Evolutionary conservation across 2,888 invertebrate genomes (phyloP), one percentile per base, ranked within the genome.

Genomic region (Axea sp.): DNA sequence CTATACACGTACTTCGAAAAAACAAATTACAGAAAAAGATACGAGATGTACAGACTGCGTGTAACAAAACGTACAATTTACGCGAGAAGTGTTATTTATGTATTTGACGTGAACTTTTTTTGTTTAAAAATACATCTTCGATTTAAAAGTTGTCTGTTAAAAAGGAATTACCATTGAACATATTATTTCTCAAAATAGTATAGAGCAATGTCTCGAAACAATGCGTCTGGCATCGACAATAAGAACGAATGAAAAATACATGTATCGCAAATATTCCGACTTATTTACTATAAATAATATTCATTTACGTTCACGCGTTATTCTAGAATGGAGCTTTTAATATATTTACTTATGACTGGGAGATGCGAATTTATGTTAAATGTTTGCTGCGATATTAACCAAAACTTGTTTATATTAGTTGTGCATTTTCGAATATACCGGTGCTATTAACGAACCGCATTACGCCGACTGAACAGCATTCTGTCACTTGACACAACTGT

Each of bases 301-400:
- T 11, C 19, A 12, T 30, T 41, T 41, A 8, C 22, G 14, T 41
- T 28, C 39, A 55, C 55, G 41, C 12, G 41, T 39, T 22, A 19
- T 39, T 47, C 28, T 30, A 26, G 14, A 12, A 24, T 4, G 33
- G 8, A 19, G 35, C 28, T 60, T 45, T 47, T 60, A 35, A 37
- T 60, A 60, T 60, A 47, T 60, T 47, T 60, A 47, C 47, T 60
- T 37, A 8, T n/a, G n/a, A n/a, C n/a, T n/a, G n/a, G n/a, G n/a
- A n/a, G n/a, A 45, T 45, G 45, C 35, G 35, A 28, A 45, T 33
- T 59, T 31, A 31, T 9, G 33, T 43, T 57, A 57, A 57, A 57
- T 57, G 43, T 57, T 53, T 37, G 15, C 37, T 37, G 37, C 8
- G 11, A 28, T n/a, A n/a, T n/a, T n/a, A n/a, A n/a, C n/a, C n/a